Base-by-base conservation (phyloP, 2,888 invertebrate species). In the Nephrotoma guestfalica region DNA sequence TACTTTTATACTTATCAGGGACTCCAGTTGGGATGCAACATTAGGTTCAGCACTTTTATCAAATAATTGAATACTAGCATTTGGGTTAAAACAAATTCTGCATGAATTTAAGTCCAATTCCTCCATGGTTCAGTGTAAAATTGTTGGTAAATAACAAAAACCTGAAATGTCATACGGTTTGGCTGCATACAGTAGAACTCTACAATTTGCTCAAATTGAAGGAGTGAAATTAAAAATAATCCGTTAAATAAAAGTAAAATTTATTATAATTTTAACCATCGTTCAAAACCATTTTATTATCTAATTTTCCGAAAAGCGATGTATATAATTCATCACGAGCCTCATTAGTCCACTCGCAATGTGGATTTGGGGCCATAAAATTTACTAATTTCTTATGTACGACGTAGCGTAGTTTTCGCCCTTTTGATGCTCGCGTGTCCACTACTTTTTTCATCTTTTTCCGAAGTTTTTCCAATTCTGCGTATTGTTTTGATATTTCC, bases 381-480 rank as follows among this genome's bases (percentile, higher is more conserved):
- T 97, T 98, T 0, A 97, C 95, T 86, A 98, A 91, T 90, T 97
- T 96, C 86, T 95, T 94, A 90, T 97, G 97, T 0, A 97, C 95
- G 87, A 95, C 95, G 91, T 96, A 98, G 4, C 97, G 94, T 86
- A 98, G 94, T 91, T 96, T 97, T 87, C 99, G 93, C 0, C 98
- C 99, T 92, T 99, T 99, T 5, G 98, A 97, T 0, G 98, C 98
- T 90, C 95, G 95, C 0, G 97, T 97, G 90, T 99, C 99, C 0
- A 98, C 95, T 91, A 96, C 97, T 88, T 96, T 94, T 91, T 98
- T 99, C 94, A 97, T 96, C 92, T 97, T 97, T 90, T 95, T 97
- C 57, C 98, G 92, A 91, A 98, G 93, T 91, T 96, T 98, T 90
- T 99, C 98, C 87, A 99, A 92, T 87, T 98, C 96, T 88, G 97